A percentile compares a stretch with the other conserved stretches of the same genome.
phyloP scores from a whole-genome alignment of 1,140 invertebrate genomes.

The Neodiprion pinetum region DNA sequence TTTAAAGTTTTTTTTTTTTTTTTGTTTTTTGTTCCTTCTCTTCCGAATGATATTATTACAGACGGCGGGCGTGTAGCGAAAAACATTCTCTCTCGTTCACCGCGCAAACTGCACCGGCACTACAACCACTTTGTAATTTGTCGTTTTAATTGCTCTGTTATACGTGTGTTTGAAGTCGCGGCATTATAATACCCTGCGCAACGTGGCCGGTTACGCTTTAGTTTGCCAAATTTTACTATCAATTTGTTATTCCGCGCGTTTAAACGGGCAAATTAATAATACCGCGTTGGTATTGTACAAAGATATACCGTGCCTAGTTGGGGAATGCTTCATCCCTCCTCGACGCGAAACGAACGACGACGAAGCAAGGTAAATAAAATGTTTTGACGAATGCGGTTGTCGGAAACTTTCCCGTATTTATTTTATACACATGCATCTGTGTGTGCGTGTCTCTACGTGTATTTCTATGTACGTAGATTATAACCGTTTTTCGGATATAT shows the following conservation, averaged over 20 bases:
- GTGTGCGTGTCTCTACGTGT: too few species aligned
- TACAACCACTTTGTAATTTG: neutral
- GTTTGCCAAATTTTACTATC: neutral
- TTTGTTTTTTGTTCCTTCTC: neutral
- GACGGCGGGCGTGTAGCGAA: neutral
- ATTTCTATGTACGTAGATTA: neutral
- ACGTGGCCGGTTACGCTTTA: neutral
- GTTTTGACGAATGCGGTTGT: neutral
- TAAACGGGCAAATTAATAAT: neutral
- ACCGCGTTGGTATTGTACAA: neutral
- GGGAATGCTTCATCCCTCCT: too few species aligned
- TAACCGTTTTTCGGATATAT: neutral
- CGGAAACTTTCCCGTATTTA: neutral
- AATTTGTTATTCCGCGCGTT: neutral
- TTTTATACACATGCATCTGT: too few species aligned
- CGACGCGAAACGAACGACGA: neutral
- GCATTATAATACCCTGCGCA: too few species aligned
- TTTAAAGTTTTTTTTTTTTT: neutral
- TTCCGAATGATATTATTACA: too few species aligned
- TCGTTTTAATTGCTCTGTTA: neutral
- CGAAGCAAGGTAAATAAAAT: neutral
- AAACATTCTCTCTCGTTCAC: neutral
- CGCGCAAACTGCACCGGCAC: neutral
- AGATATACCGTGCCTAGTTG: neutral
- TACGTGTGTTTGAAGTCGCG: too few species aligned